Base-by-base conservation (phyloP, 2,113 vertebrate genomes). In the Mormoops blainvillei region DNA sequence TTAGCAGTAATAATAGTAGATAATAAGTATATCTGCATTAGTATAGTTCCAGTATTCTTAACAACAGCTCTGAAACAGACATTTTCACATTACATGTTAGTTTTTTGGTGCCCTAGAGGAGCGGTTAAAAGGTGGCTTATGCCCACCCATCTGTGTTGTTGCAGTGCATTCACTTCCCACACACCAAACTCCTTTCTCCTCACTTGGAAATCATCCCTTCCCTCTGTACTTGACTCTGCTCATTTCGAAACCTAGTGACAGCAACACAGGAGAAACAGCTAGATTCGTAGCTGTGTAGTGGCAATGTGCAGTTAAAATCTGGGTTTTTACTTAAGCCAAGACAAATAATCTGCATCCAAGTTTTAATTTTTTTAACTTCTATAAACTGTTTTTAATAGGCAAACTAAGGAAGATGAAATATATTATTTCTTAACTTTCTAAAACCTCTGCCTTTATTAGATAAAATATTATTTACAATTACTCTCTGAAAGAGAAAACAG, bases 381-480 rank as follows among this genome's bases (percentile, higher is more conserved):
- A 63, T 80, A 87, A 87, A 94, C n/a, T 85, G 80, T 56, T 93
- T 94, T 95, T 86, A 50, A 89, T 19, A 85, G 33, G 67, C 26
- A 94, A 94, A 86, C 50, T 77, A 83, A 84, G 9, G 61, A 38
- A 56, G 15, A 84, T 88, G 10, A 77, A 74, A 61, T 31, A 45
- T 6, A 82, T 61, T 81, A 56, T 80, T 92, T 91, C 71, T 84
- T 58, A 93, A 93, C 28, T 14, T 73, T 77, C 67, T 85, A 52
- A 93, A 96, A 93, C 20, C 4, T 26, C 14, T 38, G 16, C 15
- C 61, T 33, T 36, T 67, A 7, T 45, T 61, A 73, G 12, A 61
- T 41, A 89, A 91, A 95, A 45, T 74, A 84, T 38, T 61, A 86
- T 63, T 19, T 43, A 36, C 11, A 89, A 43, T 31, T 94, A 86